Conservation (phyloP, 1,140 invertebrate species). For the Zaprionus tsacasi region DNA sequence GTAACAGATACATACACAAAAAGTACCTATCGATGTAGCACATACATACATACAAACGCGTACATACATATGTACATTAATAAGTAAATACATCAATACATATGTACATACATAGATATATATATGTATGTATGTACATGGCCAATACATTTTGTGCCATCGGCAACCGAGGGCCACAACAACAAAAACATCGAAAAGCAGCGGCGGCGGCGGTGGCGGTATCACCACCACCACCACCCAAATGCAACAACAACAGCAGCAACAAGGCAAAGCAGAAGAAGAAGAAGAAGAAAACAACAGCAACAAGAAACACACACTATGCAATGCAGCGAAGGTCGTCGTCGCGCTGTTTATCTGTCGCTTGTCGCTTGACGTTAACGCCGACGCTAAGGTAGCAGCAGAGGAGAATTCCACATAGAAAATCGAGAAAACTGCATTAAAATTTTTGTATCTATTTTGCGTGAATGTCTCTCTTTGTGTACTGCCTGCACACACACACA, state of each 20-base stretch:
- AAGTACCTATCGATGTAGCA: constrained; percentile 16
- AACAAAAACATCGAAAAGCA: constrained; percentile 22
- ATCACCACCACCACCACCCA: constrained; percentile 6
- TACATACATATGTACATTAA: constrained; percentile 3
- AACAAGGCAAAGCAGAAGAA: constrained; percentile 17
- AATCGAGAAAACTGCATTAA: constrained; percentile 78
- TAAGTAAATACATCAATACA: neutral
- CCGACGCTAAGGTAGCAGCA: constrained; percentile 6
- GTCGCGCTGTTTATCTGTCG: constrained; percentile 44
- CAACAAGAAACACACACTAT: constrained; percentile 29
- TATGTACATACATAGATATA: constrained; percentile 17
- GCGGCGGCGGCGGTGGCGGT: too few species aligned
- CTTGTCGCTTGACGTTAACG: constrained; percentile 30
- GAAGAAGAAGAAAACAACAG: constrained; percentile 22
- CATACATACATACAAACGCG: neutral
- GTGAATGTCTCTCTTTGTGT: constrained; percentile 16
- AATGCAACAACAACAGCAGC: constrained; percentile 9
- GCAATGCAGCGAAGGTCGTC: constrained; percentile 69
- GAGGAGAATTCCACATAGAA: constrained; percentile 69
- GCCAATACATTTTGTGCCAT: constrained; percentile 47
- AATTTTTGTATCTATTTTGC: constrained; percentile 64
- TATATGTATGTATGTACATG: constrained; percentile 22
- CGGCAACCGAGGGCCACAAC: constrained; percentile 47
- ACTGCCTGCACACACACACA: neutral
- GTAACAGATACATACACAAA: constrained; percentile 46